Base-by-base conservation (phyloP, 2,797 vertebrate species). In the Pyrrhura leucotis region DNA sequence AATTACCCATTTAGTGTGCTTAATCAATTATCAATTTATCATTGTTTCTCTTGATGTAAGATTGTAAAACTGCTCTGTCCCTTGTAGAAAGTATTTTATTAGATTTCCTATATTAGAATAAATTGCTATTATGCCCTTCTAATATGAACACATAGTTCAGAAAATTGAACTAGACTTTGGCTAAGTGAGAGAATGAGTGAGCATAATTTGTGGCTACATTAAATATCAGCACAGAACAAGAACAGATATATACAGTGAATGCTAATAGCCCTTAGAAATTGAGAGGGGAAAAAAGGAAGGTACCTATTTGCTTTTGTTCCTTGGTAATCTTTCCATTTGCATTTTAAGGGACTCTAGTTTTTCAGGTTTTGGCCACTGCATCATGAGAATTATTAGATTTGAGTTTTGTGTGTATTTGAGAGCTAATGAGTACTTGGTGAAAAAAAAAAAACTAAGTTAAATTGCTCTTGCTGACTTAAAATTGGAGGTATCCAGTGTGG, bases 131-230 rank as follows among this genome's bases (percentile, higher is more conserved):
- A 96, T 95, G 85, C 92, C 90, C 93, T 95, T 93, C 94, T 97
- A 94, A 96, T 97, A 92, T 85, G 93, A 97, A 95, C 94, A 97
- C 71, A 95, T 96, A 97, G 93, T 97, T 97, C 95, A 95, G 87
- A 96, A 98, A 97, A 98, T 98, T 97, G 97, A 97, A 97, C 97
- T 95, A 93, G 97, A 97, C 96, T 98, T 95, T 91, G 96, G 86
- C 91, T 97, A 96, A 96, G 94, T 67, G 50, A 95, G 90, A 90
- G 96, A 97, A 97, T 90, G 95, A 97, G 91, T 80, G 93, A 97
- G 96, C 91, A 90, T 97, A 97, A 98, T 98, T 98, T 98, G 92
- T 96, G 90, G 77, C 95, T 95, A 95, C 93, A 88, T 96, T 96
- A 97, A 97, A 97, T 97, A 94, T 95, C 96, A 96, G 92, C 91